phyloP scores from a whole-genome alignment of 2,113 vertebrate species.

The Arvicanthis niloticus region DNA sequence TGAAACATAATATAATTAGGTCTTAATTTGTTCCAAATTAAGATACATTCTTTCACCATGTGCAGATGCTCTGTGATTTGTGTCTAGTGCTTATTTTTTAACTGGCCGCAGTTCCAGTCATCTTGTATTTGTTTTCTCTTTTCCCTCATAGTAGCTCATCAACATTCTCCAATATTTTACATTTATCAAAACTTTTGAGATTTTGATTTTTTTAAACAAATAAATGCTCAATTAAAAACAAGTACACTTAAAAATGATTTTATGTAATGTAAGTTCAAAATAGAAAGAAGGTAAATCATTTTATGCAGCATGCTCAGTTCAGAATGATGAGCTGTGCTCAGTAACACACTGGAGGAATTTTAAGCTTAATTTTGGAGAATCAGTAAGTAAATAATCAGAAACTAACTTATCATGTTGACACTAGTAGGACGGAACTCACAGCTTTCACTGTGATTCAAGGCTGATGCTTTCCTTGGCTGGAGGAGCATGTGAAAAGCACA shows the following conservation, averaged over 20 bases:
- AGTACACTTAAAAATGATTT: not conserved
- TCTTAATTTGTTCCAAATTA: not conserved
- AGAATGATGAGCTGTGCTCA: not conserved
- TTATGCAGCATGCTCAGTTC: not conserved
- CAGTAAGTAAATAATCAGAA: not conserved
- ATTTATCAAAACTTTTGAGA: conserved; percentile 28
- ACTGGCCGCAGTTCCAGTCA: not conserved
- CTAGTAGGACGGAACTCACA: conserved; percentile 16
- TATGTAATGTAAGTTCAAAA: not conserved
- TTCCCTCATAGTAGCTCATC: not conserved
- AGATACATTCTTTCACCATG: not conserved
- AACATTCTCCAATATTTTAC: not conserved
- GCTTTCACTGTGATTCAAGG: not conserved
- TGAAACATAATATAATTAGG: not conserved
- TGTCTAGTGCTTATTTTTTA: not conserved
- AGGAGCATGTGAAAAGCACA: conserved; percentile 9
- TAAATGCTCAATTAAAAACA: not conserved
- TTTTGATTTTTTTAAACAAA: not conserved
- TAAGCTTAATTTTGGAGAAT: conserved; percentile 35
- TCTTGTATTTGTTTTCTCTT: not conserved
- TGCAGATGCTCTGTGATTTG: not conserved
- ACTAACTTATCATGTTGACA: conserved; percentile 17
- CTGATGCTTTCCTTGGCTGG: not conserved
- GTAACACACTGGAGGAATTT: not conserved
- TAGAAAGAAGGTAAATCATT: not conserved